Percentiles rank a stretch among this genome's conserved stretches.
These are phyloP conservation scores for Caenorhabditis brenneri DNA, from an alignment of 1,140 invertebrate species.

Conservation along the genomic window DNA sequence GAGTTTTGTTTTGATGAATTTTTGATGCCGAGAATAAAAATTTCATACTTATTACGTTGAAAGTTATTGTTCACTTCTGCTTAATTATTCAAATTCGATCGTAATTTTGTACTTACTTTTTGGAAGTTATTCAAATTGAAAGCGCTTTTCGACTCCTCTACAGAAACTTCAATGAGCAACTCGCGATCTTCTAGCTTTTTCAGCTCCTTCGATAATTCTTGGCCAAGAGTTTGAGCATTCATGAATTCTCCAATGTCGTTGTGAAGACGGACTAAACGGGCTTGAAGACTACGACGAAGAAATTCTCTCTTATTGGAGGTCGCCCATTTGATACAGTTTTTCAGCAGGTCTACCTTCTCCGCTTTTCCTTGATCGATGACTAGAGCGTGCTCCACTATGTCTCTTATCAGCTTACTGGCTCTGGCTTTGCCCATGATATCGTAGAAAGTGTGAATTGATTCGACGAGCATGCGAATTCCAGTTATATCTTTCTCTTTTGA, in stretches of 20 bases:
- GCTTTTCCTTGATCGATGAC: conserved; percentile 79
- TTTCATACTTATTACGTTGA: too few species aligned
- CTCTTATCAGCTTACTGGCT: conserved; percentile 93
- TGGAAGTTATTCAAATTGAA: conserved; percentile 48
- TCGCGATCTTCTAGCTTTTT: conserved; percentile 99
- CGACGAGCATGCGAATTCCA: conserved; percentile 86
- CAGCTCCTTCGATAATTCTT: conserved; percentile 86
- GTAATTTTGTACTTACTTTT: conserved; percentile 5
- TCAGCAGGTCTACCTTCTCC: conserved; percentile 13
- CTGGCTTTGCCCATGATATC: conserved; percentile 88
- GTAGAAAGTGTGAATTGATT: conserved; percentile 74
- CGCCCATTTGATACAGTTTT: conserved; percentile 96
- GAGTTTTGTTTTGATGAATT: too few species aligned
- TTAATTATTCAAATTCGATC: too few species aligned
- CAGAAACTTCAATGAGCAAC: conserved; percentile 84
- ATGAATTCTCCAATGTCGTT: conserved; percentile 63
- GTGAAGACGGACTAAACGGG: conserved; percentile 67
- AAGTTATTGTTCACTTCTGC: too few species aligned
- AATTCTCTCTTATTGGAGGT: conserved; percentile 95
- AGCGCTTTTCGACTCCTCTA: conserved; percentile 37
- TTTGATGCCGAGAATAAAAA: too few species aligned
- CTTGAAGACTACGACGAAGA: conserved; percentile 90
- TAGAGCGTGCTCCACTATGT: conserved; percentile 93
- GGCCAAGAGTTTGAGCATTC: conserved; percentile 73
- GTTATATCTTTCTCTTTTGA: conserved; percentile 59